These are phyloP conservation scores for Hirtodrosophila duncani DNA, from an alignment of 2,888 invertebrate species.

Conservation along the genomic window DNA sequence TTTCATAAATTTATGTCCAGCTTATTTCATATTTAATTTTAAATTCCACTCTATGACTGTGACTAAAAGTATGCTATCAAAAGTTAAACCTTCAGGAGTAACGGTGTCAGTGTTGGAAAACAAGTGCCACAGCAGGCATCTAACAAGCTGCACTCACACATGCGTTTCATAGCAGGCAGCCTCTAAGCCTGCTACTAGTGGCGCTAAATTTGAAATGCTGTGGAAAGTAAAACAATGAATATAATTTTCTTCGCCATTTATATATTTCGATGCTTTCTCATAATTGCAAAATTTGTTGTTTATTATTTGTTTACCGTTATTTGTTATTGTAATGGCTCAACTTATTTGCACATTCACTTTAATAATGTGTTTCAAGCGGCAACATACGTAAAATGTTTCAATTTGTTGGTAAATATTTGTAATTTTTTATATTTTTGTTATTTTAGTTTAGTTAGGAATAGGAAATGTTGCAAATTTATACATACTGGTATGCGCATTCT, in stretches of 20 bases:
- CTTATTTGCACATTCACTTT: slow-evolving; percentile 24
- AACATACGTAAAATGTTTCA: slow-evolving; percentile 56
- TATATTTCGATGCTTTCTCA: slow-evolving; percentile 48
- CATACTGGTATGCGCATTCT: slow-evolving; percentile 45
- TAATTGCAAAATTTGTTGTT: slow-evolving; percentile 45
- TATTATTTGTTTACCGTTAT: slow-evolving; percentile 27
- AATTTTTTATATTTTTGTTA: slow-evolving; percentile 7
- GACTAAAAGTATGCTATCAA: slow-evolving; percentile 2
- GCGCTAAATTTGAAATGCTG: neutral
- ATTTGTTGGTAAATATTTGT: slow-evolving; percentile 45
- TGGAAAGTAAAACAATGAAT: neutral
- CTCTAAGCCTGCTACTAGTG: neutral
- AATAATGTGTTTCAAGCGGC: slow-evolving; percentile 54
- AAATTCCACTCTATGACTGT: neutral
- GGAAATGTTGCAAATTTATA: slow-evolving; percentile 45
- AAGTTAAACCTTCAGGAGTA: neutral
- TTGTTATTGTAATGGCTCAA: slow-evolving; percentile 26
- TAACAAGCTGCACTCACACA: slow-evolving; percentile 9
- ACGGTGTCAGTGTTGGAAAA: neutral
- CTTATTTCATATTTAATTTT: too few species aligned
- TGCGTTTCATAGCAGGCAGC: neutral
- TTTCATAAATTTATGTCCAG: too few species aligned
- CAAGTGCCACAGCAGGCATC: neutral
- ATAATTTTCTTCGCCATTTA: slow-evolving; percentile 38
- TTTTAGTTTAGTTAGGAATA: slow-evolving; percentile 35